Percentiles rank a stretch among this genome's conserved stretches.
phyloP scores from a whole-genome alignment of 2,888 invertebrate species.

The Griposia aprilina region DNA sequence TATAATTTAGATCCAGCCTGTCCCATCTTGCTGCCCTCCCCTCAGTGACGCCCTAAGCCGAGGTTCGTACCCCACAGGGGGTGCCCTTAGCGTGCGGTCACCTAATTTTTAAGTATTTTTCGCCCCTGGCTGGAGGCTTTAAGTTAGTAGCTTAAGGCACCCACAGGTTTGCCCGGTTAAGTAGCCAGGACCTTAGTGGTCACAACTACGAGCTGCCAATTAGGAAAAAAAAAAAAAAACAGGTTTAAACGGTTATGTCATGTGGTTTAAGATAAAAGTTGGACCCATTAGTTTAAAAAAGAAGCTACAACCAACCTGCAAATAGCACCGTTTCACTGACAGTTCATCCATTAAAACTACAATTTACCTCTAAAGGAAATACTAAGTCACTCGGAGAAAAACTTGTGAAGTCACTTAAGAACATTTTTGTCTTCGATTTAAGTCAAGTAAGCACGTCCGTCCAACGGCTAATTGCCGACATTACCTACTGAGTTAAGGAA shows the following conservation, averaged over 20 bases:
- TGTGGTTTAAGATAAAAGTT: neutral
- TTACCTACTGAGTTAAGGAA: slow-evolving; percentile 13
- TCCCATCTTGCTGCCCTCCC: too few relatives aligned
- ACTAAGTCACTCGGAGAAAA: slow-evolving; percentile 30
- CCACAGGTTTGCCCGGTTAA: too few relatives aligned
- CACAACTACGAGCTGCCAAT: too few relatives aligned
- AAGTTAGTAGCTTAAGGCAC: too few relatives aligned
- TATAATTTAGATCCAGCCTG: too few relatives aligned
- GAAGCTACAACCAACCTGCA: neutral
- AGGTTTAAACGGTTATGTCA: neutral
- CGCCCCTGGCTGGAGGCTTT: too few relatives aligned
- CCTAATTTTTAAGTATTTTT: too few relatives aligned
- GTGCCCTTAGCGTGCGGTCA: too few relatives aligned
- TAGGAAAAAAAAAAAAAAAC: too few relatives aligned
- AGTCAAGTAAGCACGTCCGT: slow-evolving; percentile 8
- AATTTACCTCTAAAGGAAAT: slow-evolving; percentile 46
- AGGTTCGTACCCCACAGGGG: too few relatives aligned
- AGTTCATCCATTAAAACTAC: slow-evolving; percentile 35
- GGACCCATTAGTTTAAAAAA: neutral
- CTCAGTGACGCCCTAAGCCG: too few relatives aligned
- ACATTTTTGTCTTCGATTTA: slow-evolving; percentile 51
- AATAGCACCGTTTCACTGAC: slow-evolving; percentile 11
- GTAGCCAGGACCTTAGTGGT: too few relatives aligned
- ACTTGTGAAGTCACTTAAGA: slow-evolving; percentile 28
- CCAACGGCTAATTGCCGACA: slow-evolving; percentile 42